Evolutionary conservation across 2,113 vertebrate species (phyloP).

Genomic region (Sander vitreus): DNA sequence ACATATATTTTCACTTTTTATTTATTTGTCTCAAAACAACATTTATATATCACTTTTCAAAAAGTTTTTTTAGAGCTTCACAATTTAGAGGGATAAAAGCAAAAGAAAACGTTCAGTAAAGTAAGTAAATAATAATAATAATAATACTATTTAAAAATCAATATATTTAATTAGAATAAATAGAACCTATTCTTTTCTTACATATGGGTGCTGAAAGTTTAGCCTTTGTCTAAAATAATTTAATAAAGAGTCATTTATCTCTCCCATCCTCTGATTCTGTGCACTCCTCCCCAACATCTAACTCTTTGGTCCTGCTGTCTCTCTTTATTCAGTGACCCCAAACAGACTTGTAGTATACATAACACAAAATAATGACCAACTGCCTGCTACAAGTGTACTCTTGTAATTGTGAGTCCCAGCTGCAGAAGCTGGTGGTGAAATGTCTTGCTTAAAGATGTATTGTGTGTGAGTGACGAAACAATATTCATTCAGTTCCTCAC

Average conservation of each 20-base stretch:
- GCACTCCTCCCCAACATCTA: too few species aligned
- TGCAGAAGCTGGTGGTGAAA: slow-evolving; percentile 18
- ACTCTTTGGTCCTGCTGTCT: not conserved
- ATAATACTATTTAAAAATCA: not conserved
- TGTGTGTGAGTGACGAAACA: slow-evolving; percentile 17
- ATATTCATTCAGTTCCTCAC: slow-evolving; percentile 5
- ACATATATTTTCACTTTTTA: too few species aligned
- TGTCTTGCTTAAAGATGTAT: not conserved
- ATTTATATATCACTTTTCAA: not conserved
- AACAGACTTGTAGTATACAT: not conserved
- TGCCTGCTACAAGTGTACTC: not conserved
- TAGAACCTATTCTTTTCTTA: not conserved
- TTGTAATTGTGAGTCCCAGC: slow-evolving; percentile 4
- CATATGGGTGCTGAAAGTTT: not conserved
- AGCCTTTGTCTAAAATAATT: not conserved
- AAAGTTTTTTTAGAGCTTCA: not conserved
- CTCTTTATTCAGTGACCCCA: not conserved
- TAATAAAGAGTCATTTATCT: not conserved
- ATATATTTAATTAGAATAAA: not conserved
- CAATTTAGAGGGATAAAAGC: not conserved
- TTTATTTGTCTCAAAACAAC: not conserved
- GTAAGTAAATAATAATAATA: not conserved
- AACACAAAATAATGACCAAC: not conserved
- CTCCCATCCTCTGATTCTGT: not conserved
- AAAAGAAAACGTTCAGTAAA: not conserved